These are phyloP conservation scores for Tachina lurida DNA, from an alignment of 2,888 invertebrate species.

Conservation along the genomic window DNA sequence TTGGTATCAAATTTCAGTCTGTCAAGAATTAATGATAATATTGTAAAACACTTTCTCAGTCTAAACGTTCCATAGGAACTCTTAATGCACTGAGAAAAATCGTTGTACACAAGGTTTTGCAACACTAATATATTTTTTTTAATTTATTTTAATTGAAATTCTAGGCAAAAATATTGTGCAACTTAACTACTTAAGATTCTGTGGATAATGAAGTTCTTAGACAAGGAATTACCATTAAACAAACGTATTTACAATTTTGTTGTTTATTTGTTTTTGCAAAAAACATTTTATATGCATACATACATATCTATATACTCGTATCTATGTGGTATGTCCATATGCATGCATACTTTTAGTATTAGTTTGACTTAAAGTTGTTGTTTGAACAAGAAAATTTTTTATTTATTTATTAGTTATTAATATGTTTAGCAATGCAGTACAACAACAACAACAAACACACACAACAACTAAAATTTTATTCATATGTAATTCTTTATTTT, in stretches of 20 bases:
- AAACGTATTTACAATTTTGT: conserved; percentile 42
- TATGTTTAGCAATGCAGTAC: conserved; percentile 47
- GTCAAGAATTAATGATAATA: neutral
- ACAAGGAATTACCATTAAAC: conserved; percentile 12
- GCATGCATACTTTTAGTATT: conserved; percentile 16
- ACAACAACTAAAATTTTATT: no score
- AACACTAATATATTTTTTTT: neutral
- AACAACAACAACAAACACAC: conserved; percentile 3
- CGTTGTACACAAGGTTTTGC: neutral
- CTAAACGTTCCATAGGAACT: neutral
- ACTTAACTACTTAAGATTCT: conserved; percentile 25
- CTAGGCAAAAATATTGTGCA: conserved; percentile 22
- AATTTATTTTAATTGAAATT: conserved; percentile 4
- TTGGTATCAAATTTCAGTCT: no score
- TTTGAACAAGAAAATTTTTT: conserved; percentile 37
- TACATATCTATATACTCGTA: no score
- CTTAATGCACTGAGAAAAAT: conserved; percentile 38
- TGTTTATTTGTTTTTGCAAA: neutral
- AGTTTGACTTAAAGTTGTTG: conserved; percentile 26
- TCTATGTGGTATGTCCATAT: neutral
- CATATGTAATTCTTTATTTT: conserved; percentile 49
- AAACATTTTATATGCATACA: neutral
- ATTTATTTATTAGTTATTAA: conserved; percentile 33
- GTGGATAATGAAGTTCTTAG: conserved; percentile 9
- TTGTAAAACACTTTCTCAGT: neutral